A percentile compares a stretch with the other conserved stretches of the same genome.
Conservation (phyloP, 2,113 vertebrate species). For the Struthio camelus region DNA sequence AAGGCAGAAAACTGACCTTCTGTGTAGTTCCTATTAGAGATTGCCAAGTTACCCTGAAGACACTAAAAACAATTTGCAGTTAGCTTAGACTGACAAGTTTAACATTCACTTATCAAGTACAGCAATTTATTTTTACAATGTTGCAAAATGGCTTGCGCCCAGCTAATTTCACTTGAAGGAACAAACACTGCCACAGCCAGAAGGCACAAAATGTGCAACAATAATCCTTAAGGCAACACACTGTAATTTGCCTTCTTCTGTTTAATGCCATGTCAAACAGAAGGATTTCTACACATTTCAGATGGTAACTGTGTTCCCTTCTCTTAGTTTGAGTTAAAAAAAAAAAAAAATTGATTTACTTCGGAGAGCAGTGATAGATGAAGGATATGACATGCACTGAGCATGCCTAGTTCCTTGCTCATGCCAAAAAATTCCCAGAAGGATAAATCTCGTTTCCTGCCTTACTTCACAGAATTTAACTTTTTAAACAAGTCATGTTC, state of each 20-base stretch:
- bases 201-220: conserved; percentile 74
- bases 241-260: conserved; percentile 65
- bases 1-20: conserved; percentile 60
- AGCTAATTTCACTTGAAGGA: conserved; percentile 68
- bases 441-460: conserved; percentile 89
- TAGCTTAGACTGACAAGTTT: conserved; percentile 69
- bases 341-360: conserved; percentile 77
- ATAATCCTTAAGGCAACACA: conserved; percentile 69
- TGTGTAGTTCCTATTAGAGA: neutral
- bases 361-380: conserved; percentile 84
- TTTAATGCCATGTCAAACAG: conserved; percentile 81
- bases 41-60: conserved; percentile 62
- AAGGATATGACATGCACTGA: conserved; percentile 85
- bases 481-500: conserved; percentile 85
- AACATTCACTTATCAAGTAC: conserved; percentile 72
- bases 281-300: conserved; percentile 75
- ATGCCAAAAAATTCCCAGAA: conserved; percentile 86
- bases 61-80: conserved; percentile 68
- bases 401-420: conserved; percentile 83
- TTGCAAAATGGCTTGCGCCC: conserved; percentile 72
- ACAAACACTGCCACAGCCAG: conserved; percentile 75
- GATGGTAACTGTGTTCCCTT: conserved; percentile 75
- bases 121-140: conserved; percentile 76
- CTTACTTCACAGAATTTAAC: conserved; percentile 86
- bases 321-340: conserved; percentile 74